Conservation (phyloP, 64 coral and sea anemone species). For the Actinia equina region DNA sequence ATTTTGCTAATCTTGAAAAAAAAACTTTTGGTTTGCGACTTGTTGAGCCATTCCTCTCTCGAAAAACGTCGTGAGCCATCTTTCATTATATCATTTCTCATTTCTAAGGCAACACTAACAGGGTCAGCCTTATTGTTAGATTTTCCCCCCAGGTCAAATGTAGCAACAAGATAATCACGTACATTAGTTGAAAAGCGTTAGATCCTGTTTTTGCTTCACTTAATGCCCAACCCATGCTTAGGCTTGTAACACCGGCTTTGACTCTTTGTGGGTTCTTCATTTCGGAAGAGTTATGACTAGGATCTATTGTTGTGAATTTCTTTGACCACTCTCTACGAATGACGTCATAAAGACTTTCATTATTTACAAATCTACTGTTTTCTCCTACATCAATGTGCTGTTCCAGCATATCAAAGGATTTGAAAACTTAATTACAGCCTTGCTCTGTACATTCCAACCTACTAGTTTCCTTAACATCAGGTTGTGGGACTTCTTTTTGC, state of each 20-base stretch:
- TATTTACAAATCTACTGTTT: constrained; percentile 42
- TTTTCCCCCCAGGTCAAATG: constrained; percentile 29
- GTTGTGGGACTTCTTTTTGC: not conserved
- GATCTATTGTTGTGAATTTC: constrained; percentile 19
- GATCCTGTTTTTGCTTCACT: constrained; percentile 4
- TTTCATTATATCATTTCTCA: constrained; percentile 21
- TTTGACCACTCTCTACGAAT: constrained; percentile 44
- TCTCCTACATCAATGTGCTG: constrained; percentile 31
- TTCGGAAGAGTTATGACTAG: not conserved
- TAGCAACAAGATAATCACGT: constrained; percentile 21
- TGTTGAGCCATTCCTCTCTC: constrained; percentile 38
- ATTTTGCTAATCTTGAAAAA: constrained; percentile 41
- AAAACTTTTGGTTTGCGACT: constrained; percentile 31
- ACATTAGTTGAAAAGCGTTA: constrained; percentile 15
- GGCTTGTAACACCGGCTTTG: not conserved
- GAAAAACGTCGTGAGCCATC: constrained; percentile 6
- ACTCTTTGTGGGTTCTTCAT: not conserved
- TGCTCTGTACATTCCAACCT: constrained; percentile 19
- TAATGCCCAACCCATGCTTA: constrained; percentile 24
- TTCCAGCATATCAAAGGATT: constrained; percentile 13
- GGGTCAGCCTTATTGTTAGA: constrained; percentile 38
- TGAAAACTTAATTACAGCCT: constrained; percentile 40
- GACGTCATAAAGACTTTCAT: constrained; percentile 29
- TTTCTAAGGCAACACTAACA: not conserved
- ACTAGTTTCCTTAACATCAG: not conserved